A percentile compares a stretch with the other conserved stretches of the same genome.
Conservation (phyloP, 2,888 invertebrate genomes). For the Tinea trinotella region DNA sequence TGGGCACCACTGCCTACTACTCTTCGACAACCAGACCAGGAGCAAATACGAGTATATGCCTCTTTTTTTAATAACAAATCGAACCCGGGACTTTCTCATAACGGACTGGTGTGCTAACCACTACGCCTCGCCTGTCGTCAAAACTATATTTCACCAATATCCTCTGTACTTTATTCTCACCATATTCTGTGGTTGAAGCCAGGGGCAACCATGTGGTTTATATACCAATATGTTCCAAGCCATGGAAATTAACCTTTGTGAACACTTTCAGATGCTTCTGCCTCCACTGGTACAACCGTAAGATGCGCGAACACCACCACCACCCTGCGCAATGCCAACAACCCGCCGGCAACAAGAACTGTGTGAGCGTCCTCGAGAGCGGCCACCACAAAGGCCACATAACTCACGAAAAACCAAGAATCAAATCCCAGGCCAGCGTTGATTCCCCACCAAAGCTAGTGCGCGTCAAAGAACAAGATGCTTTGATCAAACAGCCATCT, state of each 20-base stretch:
- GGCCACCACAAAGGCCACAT: constrained; percentile 25
- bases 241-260: neutral
- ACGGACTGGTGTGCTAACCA: no score
- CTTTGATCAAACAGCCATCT: constrained; percentile 67
- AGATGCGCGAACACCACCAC: constrained; percentile 54
- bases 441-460: constrained; percentile 55
- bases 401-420: constrained; percentile 35
- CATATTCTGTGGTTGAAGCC: no score
- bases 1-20: no score
- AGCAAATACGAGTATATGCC: no score
- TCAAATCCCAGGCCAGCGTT: constrained; percentile 57
- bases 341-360: constrained; percentile 41
- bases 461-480: constrained; percentile 58
- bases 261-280: constrained; percentile 72
- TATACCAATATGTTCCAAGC: no score
- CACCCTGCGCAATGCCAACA: constrained; percentile 33
- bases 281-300: constrained; percentile 74
- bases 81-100: no score
- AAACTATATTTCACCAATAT: no score
- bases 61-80: no score
- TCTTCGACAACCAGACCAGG: no score
- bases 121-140: no score
- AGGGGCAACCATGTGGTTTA: no score
- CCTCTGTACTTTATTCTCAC: no score
- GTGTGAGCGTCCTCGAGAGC: constrained; percentile 59